These are phyloP conservation scores for Platyura marginata DNA, from an alignment of 1,140 invertebrate genomes.

Conservation along the genomic window DNA sequence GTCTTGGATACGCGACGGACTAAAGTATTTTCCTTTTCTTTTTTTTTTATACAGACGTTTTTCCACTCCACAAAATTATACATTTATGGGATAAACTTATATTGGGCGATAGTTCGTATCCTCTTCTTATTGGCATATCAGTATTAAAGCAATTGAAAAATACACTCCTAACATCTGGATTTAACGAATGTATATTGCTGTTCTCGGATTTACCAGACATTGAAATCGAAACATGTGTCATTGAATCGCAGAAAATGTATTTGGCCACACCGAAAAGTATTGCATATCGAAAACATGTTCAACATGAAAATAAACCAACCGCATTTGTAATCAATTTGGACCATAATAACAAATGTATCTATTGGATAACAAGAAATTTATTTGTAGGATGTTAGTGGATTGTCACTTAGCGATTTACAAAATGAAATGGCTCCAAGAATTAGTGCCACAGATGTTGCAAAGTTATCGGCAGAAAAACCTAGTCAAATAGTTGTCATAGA, in stretches of 20 bases:
- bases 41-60: constrained; percentile 78
- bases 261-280: constrained; percentile 73
- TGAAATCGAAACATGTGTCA: constrained; percentile 83
- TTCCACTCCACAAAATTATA: constrained; percentile 94
- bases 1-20: too few species aligned
- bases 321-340: constrained; percentile 29
- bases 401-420: constrained; percentile 45
- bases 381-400: constrained; percentile 48
- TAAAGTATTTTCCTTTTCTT: too few species aligned
- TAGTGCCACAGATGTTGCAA: constrained; percentile 64
- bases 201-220: constrained; percentile 98
- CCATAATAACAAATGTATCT: too few species aligned
- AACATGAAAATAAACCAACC: constrained; percentile 11
- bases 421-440: constrained; percentile 62
- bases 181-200: constrained; percentile 93
- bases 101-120: constrained; percentile 83
- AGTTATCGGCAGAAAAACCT: constrained; percentile 42
- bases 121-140: constrained; percentile 85
- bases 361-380: constrained; percentile 10
- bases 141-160: constrained; percentile 78
- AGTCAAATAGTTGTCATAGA: constrained; percentile 59
- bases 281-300: constrained; percentile 45
- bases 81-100: constrained; percentile 96
- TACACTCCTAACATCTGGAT: constrained; percentile 71
- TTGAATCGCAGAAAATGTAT: constrained; percentile 74